phyloP scores from a whole-genome alignment of 2,113 vertebrate species.

The Mohoua ochrocephala region DNA sequence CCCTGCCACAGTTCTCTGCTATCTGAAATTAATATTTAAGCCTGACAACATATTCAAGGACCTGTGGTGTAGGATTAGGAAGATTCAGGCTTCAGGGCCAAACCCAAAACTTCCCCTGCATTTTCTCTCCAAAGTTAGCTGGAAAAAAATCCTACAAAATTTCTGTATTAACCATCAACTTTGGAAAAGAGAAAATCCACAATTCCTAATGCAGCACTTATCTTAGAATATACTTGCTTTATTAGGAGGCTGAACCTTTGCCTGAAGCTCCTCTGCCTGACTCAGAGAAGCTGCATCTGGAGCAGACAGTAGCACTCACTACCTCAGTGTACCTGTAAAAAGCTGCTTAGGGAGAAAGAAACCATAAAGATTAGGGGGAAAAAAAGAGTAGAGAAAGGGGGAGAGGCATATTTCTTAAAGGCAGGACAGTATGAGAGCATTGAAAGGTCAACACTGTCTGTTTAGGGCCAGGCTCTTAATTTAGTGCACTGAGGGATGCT shows the following conservation, averaged over 20 bases:
- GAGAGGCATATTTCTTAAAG: background rate
- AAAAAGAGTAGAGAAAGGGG: background rate
- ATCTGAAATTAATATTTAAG: constrained; percentile 19
- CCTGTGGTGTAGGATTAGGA: background rate
- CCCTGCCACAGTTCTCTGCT: background rate
- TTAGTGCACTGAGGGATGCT: background rate
- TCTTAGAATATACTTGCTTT: background rate
- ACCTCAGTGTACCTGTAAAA: background rate
- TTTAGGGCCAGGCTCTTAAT: background rate
- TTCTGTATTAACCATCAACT: background rate
- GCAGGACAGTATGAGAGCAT: background rate
- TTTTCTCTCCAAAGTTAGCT: background rate
- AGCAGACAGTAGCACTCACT: background rate
- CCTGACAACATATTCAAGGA: background rate
- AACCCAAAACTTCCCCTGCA: background rate
- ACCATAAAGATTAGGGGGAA: background rate
- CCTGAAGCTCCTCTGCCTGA: background rate
- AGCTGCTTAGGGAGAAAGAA: background rate
- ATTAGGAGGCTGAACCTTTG: background rate
- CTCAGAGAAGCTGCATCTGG: background rate
- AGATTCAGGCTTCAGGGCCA: background rate
- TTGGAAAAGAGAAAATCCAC: background rate
- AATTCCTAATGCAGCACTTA: background rate
- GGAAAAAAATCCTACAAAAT: background rate
- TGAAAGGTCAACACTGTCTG: background rate